Percentiles rank a stretch among this genome's conserved stretches.
Evolutionary conservation across 1,140 invertebrate genomes (phyloP).

Genomic region (Odontomachus brunneus): DNA sequence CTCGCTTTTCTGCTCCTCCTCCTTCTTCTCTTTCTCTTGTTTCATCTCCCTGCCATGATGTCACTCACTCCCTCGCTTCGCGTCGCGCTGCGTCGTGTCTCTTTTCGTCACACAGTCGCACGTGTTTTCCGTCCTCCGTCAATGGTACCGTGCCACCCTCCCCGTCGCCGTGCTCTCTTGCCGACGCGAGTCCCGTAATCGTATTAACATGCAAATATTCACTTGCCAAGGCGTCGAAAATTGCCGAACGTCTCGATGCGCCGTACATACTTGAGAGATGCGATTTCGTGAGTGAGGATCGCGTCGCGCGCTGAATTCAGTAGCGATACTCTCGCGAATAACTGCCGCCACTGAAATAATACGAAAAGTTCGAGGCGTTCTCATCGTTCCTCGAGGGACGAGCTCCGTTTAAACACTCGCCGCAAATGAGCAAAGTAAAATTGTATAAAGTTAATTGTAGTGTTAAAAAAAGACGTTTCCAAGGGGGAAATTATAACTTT

Average conservation of each 20-base stretch:
- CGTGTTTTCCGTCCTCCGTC: constrained; percentile 4
- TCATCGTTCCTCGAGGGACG: not conserved
- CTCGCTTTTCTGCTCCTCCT: no score
- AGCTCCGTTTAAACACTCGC: not conserved
- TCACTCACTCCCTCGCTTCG: not conserved
- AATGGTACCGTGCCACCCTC: constrained; percentile 29
- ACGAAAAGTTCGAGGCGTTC: not conserved
- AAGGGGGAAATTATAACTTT: no score
- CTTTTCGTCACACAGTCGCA: constrained; percentile 1
- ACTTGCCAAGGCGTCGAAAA: constrained; percentile 69
- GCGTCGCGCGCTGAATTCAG: constrained; percentile 49
- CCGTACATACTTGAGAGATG: constrained; percentile 44
- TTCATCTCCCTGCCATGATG: constrained; percentile 18
- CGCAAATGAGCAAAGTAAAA: no score
- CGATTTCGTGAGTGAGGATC: constrained; percentile 51
- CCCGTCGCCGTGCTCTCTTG: constrained; percentile 13
- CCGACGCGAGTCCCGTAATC: constrained; percentile 68
- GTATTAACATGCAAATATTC: constrained; percentile 82
- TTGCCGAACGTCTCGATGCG: constrained; percentile 50
- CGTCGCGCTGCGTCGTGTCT: not conserved
- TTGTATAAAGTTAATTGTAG: no score
- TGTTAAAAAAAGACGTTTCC: no score
- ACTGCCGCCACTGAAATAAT: constrained; percentile 7
- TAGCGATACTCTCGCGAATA: constrained; percentile 22
- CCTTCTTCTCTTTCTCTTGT: constrained; percentile 44